Evolutionary conservation across 2,888 invertebrate genomes (phyloP).

Genomic region (Lasioglossum zephyrum): DNA sequence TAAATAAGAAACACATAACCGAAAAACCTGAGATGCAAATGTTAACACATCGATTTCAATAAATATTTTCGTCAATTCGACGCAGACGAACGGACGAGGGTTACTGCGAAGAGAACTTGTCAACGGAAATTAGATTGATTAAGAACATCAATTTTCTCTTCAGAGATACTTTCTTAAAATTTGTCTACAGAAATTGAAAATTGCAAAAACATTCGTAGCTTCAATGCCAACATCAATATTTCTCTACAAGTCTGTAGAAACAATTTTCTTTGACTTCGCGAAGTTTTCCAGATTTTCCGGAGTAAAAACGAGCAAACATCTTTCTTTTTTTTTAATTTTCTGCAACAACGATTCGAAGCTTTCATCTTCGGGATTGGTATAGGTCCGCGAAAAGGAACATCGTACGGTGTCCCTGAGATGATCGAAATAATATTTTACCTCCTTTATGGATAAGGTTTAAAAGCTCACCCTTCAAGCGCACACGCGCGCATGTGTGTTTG

Average conservation of each 20-base stretch:
- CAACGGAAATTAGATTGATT: no score
- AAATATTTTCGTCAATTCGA: no score
- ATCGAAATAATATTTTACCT: slow-evolving; percentile 65
- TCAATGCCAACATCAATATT: background rate
- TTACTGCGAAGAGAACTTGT: no score
- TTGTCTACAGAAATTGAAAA: no score
- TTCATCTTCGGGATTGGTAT: background rate
- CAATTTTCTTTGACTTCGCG: background rate
- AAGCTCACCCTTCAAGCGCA: slow-evolving; percentile 40
- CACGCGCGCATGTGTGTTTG: slow-evolving; percentile 18
- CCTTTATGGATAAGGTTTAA: slow-evolving; percentile 37
- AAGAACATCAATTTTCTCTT: no score
- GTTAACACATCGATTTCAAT: no score
- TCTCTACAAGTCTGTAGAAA: background rate
- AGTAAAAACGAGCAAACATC: background rate
- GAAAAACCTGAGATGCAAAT: no score
- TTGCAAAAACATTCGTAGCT: no score
- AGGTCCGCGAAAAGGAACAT: background rate
- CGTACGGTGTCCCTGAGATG: background rate
- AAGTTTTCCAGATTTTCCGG: background rate
- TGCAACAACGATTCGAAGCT: background rate
- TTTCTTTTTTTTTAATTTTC: background rate
- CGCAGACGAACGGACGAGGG: no score
- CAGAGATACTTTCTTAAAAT: no score
- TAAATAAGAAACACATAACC: no score